phyloP scores from a whole-genome alignment of 2,888 invertebrate genomes.

The Apodemia mormo region DNA sequence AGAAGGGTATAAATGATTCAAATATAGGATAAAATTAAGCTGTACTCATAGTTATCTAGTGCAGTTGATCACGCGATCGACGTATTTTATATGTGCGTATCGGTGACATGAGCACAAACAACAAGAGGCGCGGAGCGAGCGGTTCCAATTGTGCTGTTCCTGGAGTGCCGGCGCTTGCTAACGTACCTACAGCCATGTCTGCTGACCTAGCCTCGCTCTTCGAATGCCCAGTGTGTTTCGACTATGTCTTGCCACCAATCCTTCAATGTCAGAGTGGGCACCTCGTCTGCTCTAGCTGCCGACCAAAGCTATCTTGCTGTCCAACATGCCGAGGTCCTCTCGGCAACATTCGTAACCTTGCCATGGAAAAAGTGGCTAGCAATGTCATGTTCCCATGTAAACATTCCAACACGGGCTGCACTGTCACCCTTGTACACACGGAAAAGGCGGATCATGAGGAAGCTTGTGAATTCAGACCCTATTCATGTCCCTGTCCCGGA shows the following conservation, averaged over 20 bases:
- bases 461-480: slow-evolving; percentile 98
- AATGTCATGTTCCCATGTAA: slow-evolving; percentile 99
- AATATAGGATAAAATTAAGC: slow-evolving; percentile 33
- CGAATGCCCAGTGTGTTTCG: slow-evolving; percentile 99
- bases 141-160: slow-evolving; percentile 79
- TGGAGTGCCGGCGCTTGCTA: slow-evolving; percentile 78
- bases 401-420: slow-evolving; percentile 97
- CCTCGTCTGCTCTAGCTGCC: slow-evolving; percentile 97
- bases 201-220: slow-evolving; percentile 95
- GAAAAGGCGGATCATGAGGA: slow-evolving; percentile 99
- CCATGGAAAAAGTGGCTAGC: slow-evolving; percentile 99
- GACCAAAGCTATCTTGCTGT: slow-evolving; percentile 98
- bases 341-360: slow-evolving; percentile 98
- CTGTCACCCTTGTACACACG: slow-evolving; percentile 94
- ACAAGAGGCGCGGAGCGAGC: slow-evolving; percentile 79
- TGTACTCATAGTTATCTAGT: slow-evolving; percentile 36
- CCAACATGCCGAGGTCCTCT: slow-evolving; percentile 98
- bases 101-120: slow-evolving; percentile 81
- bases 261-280: slow-evolving; percentile 99
- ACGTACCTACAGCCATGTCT: slow-evolving; percentile 86
- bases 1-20: slow-evolving; percentile 73
- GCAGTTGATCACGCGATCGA: slow-evolving; percentile 59
- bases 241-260: slow-evolving; percentile 99
- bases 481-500: slow-evolving; percentile 99
- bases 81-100: slow-evolving; percentile 68